These are phyloP conservation scores for Alentia gelatinosa DNA, from an alignment of 2,888 invertebrate genomes.

Conservation along the genomic window DNA sequence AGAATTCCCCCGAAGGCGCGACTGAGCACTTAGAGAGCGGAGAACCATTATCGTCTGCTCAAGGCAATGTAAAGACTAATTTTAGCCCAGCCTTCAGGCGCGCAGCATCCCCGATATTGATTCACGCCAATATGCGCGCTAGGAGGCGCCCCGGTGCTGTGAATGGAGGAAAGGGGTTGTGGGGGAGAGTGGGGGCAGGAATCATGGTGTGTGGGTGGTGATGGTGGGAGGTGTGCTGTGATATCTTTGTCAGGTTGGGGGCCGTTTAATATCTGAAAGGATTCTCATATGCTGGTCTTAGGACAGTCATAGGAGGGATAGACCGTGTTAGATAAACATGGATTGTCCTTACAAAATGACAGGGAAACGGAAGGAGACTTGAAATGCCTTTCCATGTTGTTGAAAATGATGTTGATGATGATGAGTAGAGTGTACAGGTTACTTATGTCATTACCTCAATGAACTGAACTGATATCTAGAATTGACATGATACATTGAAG, in stretches of 20 bases:
- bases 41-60: neutral
- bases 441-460: too few species aligned
- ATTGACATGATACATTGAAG: too few species aligned
- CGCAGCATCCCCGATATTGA: neutral
- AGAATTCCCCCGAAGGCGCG: neutral
- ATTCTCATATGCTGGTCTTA: too few species aligned
- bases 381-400: too few species aligned
- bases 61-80: constrained; percentile 5
- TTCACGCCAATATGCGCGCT: neutral
- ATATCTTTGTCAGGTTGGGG: neutral
- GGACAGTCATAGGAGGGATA: too few species aligned
- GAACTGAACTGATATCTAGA: too few species aligned
- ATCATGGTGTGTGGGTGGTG: neutral
- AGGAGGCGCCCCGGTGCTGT: neutral
- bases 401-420: too few species aligned
- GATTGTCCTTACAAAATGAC: too few species aligned
- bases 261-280: too few species aligned
- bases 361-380: too few species aligned
- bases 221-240: neutral
- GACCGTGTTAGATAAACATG: too few species aligned
- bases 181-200: neutral
- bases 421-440: too few species aligned
- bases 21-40: neutral
- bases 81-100: neutral
- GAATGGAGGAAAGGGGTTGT: neutral